Percentiles rank a stretch among this genome's conserved stretches.
Evolutionary conservation across 2,797 vertebrate species (phyloP).

Genomic region (Limnodromus scolopaceus): DNA sequence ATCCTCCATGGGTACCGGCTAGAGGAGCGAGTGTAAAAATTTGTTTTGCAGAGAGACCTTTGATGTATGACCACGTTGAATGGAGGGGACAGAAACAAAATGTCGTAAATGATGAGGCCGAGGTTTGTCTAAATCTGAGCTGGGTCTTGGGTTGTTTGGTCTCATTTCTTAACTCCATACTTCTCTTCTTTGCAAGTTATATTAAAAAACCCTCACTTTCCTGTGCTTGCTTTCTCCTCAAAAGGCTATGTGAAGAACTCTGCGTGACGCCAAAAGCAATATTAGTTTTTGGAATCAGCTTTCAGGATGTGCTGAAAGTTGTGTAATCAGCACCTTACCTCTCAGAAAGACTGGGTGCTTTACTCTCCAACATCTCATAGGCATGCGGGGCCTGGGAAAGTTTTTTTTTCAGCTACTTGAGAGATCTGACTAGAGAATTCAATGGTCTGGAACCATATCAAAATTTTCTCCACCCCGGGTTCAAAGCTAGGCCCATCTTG

Average conservation of each 20-base stretch:
- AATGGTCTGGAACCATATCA: neutral
- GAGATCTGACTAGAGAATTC: conserved; percentile 7
- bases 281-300: conserved; percentile 62
- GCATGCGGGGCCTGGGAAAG: conserved; percentile 40
- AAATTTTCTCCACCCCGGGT: neutral
- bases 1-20: neutral
- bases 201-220: neutral
- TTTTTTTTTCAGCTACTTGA: neutral
- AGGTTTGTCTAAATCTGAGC: neutral
- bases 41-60: neutral
- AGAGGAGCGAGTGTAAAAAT: neutral
- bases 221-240: conserved; percentile 29
- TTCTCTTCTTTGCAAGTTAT: neutral
- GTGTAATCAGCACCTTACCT: conserved; percentile 50
- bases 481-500: conserved; percentile 21
- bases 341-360: conserved; percentile 39
- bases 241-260: conserved; percentile 31
- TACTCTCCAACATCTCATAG: neutral
- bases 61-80: neutral
- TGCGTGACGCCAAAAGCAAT: conserved; percentile 49
- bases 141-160: neutral
- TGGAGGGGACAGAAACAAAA: neutral
- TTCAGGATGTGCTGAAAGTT: conserved; percentile 64
- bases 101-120: neutral
- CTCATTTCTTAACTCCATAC: neutral